Conservation (phyloP, 2,113 vertebrate genomes). For the Nettapus auritus region DNA sequence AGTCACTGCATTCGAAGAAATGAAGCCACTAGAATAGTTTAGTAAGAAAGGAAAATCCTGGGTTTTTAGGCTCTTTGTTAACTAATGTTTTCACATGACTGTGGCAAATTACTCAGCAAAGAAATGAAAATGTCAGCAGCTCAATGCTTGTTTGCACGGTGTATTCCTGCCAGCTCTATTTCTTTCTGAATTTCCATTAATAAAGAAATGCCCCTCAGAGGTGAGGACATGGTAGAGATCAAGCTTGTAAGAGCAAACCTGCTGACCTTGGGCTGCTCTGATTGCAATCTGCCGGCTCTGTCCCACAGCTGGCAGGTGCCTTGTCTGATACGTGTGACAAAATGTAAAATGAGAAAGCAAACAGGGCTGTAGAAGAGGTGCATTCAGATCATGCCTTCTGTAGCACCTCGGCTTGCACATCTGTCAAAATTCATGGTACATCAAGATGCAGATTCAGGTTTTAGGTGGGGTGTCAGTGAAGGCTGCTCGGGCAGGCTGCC, state of each 20-base stretch:
- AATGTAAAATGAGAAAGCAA: background rate
- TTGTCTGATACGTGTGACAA: background rate
- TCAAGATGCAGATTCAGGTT: background rate
- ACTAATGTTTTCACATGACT: background rate
- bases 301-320: background rate
- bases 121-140: conserved; percentile 5
- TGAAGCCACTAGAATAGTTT: background rate
- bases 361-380: background rate
- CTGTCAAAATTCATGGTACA: rapidly evolving
- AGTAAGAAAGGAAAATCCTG: background rate
- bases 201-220: background rate
- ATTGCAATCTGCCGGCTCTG: background rate
- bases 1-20: background rate
- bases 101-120: background rate
- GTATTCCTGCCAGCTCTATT: background rate
- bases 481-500: background rate
- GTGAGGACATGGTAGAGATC: background rate
- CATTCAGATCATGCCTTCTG: background rate
- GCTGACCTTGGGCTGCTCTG: rapidly evolving
- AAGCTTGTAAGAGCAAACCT: conserved; percentile 1
- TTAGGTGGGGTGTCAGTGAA: background rate
- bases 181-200: background rate
- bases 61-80: background rate
- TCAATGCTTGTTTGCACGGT: conserved; percentile 13
- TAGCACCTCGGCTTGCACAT: background rate